phyloP scores from a whole-genome alignment of 1,140 invertebrate species.

The Zaprionus gabonicus region DNA sequence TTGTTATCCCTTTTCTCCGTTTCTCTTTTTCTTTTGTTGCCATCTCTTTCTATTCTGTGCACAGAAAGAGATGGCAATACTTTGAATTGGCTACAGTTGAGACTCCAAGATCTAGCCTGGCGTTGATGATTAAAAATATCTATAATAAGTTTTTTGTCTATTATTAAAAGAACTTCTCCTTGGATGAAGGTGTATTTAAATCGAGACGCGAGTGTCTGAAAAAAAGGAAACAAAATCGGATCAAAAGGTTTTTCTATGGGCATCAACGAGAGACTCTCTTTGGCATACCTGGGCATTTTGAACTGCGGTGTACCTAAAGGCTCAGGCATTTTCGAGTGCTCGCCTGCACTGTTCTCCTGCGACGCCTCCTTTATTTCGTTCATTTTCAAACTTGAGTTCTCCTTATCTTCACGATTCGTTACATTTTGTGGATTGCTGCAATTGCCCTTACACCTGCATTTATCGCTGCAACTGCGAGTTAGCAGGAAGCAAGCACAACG shows the following conservation, averaged over 20 bases:
- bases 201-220: conserved; percentile 52
- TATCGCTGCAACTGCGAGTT: conserved; percentile 43
- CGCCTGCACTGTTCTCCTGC: not conserved
- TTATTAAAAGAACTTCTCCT: conserved; percentile 68
- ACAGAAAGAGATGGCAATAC: not conserved
- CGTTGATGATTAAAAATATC: too few species aligned
- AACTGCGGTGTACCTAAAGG: not conserved
- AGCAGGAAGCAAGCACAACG: conserved; percentile 58
- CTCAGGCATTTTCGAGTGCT: not conserved
- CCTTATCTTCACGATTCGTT: conserved; percentile 1
- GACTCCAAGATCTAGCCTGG: not conserved
- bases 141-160: too few species aligned
- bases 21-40: not conserved
- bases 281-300: conserved; percentile 38
- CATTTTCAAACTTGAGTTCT: conserved; percentile 26
- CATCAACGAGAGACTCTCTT: too few species aligned
- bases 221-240: conserved; percentile 8
- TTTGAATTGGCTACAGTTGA: not conserved
- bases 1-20: not conserved
- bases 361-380: not conserved
- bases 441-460: conserved; percentile 35
- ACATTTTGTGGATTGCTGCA: conserved; percentile 54
- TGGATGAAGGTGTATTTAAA: conserved; percentile 59
- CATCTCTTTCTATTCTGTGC: not conserved
- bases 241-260: not conserved